Conservation (phyloP, 2,888 invertebrate genomes). For the Leptopilina myrica region DNA sequence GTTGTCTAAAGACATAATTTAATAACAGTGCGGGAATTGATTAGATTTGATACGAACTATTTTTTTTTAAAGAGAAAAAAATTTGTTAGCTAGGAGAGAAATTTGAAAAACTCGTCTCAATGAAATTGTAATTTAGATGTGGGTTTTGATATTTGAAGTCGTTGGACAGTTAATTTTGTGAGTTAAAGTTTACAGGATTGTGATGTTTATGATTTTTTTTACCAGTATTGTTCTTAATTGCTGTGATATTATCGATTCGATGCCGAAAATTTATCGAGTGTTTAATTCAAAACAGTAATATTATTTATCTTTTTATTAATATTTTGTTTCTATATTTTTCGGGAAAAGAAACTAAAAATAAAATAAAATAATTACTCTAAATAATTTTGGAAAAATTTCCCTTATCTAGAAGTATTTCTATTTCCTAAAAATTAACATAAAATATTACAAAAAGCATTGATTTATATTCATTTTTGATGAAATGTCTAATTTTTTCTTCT, state of each 20-base stretch:
- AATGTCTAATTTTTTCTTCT: not conserved
- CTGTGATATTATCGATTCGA: not conserved
- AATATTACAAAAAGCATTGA: too few relatives aligned
- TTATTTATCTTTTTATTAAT: too few relatives aligned
- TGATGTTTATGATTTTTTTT: not conserved
- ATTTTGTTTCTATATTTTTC: too few relatives aligned
- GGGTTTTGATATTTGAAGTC: not conserved
- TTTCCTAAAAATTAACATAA: too few relatives aligned
- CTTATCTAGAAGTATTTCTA: too few relatives aligned
- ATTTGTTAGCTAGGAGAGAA: too few relatives aligned
- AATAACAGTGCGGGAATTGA: not conserved
- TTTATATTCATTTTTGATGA: not conserved
- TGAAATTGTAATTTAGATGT: not conserved
- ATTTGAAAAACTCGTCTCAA: too few relatives aligned
- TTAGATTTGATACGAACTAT: not conserved
- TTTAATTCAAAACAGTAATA: too few relatives aligned
- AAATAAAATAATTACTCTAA: too few relatives aligned
- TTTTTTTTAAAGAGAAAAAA: not conserved
- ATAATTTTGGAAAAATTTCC: too few relatives aligned
- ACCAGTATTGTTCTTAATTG: not conserved
- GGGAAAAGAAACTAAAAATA: too few relatives aligned
- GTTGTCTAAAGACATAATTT: conserved; percentile 8
- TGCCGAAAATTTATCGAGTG: not conserved
- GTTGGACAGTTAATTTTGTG: not conserved
- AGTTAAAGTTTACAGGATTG: not conserved